These are phyloP conservation scores for Brenthis ino DNA, from an alignment of 2,888 invertebrate species.

Conservation along the genomic window DNA sequence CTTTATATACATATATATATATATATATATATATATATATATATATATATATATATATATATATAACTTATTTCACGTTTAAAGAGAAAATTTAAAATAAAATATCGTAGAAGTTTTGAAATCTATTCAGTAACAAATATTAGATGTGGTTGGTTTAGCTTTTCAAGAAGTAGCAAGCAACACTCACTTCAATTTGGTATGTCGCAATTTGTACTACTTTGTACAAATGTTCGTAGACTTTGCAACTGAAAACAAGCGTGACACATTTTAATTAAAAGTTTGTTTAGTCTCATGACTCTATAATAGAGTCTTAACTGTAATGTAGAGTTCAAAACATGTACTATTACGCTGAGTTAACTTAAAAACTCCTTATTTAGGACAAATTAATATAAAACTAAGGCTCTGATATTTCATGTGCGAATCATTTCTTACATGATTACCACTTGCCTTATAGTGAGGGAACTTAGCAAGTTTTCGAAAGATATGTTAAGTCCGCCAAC, in stretches of 20 bases:
- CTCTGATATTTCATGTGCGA: too few relatives aligned
- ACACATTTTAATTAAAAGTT: slow-evolving; percentile 34
- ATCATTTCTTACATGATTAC: too few relatives aligned
- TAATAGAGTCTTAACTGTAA: slow-evolving; percentile 2
- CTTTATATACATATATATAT: too few relatives aligned
- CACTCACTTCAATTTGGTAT: slow-evolving; percentile 9
- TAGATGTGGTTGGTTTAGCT: background rate
- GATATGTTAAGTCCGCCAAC: too few relatives aligned
- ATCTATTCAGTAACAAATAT: background rate
- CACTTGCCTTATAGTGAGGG: too few relatives aligned
- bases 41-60: too few relatives aligned
- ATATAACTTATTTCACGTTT: too few relatives aligned
- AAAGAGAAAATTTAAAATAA: background rate
- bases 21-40: too few relatives aligned
- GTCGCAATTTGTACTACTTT: slow-evolving; percentile 5
- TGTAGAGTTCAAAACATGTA: slow-evolving; percentile 11
- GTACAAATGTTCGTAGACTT: slow-evolving; percentile 21
- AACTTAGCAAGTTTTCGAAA: too few relatives aligned
- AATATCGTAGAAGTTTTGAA: background rate
- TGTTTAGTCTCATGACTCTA: background rate
- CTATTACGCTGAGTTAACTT: background rate
- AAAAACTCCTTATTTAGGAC: too few relatives aligned
- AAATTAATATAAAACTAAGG: too few relatives aligned
- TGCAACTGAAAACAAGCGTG: slow-evolving; percentile 30
- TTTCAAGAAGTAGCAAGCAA: background rate